A percentile compares a stretch with the other conserved stretches of the same genome.
Evolutionary conservation across 2,888 invertebrate genomes (phyloP).

Genomic region (Dendrolimus houi): DNA sequence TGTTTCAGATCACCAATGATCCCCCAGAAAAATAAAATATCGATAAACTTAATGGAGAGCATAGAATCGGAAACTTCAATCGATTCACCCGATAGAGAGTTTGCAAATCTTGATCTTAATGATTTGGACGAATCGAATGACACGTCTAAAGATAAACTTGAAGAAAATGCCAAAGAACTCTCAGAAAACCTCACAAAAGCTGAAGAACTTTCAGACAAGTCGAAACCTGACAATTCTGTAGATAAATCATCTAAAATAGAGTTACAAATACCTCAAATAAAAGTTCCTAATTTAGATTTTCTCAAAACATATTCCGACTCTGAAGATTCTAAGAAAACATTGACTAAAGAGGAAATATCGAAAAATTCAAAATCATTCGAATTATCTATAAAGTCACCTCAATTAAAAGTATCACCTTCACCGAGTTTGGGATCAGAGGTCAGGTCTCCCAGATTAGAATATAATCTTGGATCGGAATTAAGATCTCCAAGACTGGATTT

Average conservation of each 20-base stretch:
- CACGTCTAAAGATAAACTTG: constrained; percentile 33
- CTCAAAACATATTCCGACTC: constrained; percentile 41
- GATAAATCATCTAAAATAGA: constrained; percentile 35
- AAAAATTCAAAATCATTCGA: constrained; percentile 30
- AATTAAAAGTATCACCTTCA: constrained; percentile 50
- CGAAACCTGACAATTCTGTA: constrained; percentile 15
- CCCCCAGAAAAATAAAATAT: constrained; percentile 65
- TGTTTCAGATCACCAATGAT: constrained; percentile 67
- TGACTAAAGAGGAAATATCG: constrained; percentile 29
- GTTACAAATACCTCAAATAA: constrained; percentile 50
- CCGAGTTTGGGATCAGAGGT: constrained; percentile 23
- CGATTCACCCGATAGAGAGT: constrained; percentile 66
- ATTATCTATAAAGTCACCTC: constrained; percentile 36
- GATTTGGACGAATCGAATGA: constrained; percentile 55
- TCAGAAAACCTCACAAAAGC: constrained; percentile 32
- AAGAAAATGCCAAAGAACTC: constrained; percentile 38
- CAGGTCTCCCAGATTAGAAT: constrained; percentile 12
- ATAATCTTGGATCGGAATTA: constrained; percentile 39
- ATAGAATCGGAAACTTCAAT: constrained; percentile 71
- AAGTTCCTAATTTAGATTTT: constrained; percentile 58
- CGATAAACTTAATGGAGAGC: constrained; percentile 71
- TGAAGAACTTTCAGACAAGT: constrained; percentile 44
- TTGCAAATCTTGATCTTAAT: constrained; percentile 59
- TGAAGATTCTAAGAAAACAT: constrained; percentile 45
- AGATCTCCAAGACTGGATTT: constrained; percentile 51